Conservation (phyloP, 1,140 invertebrate species). For the Lepidostoma basale region DNA sequence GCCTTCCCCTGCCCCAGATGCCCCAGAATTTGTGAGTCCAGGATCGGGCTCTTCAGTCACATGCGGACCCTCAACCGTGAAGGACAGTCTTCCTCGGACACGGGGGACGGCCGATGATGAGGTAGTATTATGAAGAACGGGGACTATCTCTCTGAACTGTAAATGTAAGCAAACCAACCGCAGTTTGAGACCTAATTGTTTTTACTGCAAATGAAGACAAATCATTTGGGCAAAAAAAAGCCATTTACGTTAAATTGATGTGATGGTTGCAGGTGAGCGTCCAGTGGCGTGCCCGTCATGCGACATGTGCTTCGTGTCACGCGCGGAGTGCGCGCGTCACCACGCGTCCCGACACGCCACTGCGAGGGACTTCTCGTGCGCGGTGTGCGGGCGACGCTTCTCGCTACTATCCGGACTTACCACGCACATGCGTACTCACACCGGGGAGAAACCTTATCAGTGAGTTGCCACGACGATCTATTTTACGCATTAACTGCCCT, state of each 20-base stretch:
- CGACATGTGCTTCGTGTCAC: constrained; percentile 14
- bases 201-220: too few relatives aligned
- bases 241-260: background rate
- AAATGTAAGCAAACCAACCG: too few relatives aligned
- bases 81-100: too few relatives aligned
- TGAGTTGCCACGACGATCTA: constrained; percentile 45
- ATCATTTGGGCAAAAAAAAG: background rate
- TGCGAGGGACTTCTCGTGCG: constrained; percentile 46
- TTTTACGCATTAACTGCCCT: too few relatives aligned
- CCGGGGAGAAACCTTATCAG: constrained; percentile 58
- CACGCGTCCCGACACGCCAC: constrained; percentile 47
- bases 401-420: constrained; percentile 48
- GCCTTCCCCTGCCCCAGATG: too few relatives aligned
- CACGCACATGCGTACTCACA: constrained; percentile 54
- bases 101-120: too few relatives aligned
- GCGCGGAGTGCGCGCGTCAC: constrained; percentile 30
- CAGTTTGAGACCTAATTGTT: too few relatives aligned
- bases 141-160: too few relatives aligned
- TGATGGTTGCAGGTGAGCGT: constrained; percentile 10
- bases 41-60: too few relatives aligned
- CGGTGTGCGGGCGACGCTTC: constrained; percentile 49
- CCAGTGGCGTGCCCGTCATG: constrained; percentile 26
- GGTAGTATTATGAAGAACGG: too few relatives aligned
- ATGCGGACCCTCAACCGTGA: too few relatives aligned
- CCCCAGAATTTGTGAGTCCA: too few relatives aligned